These are phyloP conservation scores for Tauraco erythrolophus DNA, from an alignment of 2,113 vertebrate genomes.

Conservation along the genomic window DNA sequence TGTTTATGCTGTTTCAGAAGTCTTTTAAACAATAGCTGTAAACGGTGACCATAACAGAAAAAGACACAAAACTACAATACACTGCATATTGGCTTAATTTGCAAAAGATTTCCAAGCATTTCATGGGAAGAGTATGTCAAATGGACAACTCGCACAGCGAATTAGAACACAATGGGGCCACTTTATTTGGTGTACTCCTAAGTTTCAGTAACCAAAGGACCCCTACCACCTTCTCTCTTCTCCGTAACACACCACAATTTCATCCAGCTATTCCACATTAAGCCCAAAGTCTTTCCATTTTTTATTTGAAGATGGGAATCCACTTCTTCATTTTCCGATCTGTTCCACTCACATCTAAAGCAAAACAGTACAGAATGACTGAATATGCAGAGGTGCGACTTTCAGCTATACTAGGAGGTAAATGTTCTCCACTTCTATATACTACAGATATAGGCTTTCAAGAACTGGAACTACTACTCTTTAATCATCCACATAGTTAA, in stretches of 20 bases:
- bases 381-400: not conserved
- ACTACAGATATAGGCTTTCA: not conserved
- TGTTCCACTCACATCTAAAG: not conserved
- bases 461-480: not conserved
- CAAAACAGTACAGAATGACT: accelerated
- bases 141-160: not conserved
- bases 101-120: not conserved
- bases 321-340: not conserved
- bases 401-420: not conserved
- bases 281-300: not conserved
- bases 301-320: not conserved
- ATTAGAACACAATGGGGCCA: not conserved
- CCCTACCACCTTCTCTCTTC: not conserved
- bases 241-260: not conserved
- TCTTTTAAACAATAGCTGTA: not conserved
- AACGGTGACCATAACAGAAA: not conserved
- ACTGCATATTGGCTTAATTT: not conserved
- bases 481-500: not conserved
- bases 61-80: not conserved
- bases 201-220: not conserved
- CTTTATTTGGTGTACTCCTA: not conserved
- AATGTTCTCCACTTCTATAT: not conserved
- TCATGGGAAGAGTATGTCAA: not conserved
- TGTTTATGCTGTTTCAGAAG: not conserved
- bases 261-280: not conserved